Evolutionary conservation across 35 echinoderm and acorn worm species (phyloP), one percentile per base, ranked within the genome.

Genomic region (Heliocidaris tuberculata): DNA sequence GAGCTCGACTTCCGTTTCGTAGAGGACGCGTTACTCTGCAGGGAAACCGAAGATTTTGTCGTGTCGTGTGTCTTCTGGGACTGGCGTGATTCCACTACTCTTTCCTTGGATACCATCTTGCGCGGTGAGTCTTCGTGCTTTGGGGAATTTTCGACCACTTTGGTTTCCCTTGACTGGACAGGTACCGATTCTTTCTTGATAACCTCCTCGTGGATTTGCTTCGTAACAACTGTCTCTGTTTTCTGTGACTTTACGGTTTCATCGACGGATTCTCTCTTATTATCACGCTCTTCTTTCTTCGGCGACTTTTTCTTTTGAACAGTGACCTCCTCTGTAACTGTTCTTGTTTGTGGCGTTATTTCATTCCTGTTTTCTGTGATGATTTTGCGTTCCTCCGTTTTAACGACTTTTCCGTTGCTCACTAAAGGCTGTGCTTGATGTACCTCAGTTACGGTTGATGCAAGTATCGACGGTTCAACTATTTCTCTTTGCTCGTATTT

Each of bases 1-100:
- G 91, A 48, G 50, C 91, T 93, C 47, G 91, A 13, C 50, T 93
- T 93, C 50, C 50, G 17, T 48, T 93, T 59, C 29, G 91, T 93
- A 2, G 91, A 59, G 11, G 91, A 50, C 29, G 2, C 2, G 27
- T 93, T 59, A 30, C 91, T 59, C 48, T 48, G n/a, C 30, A 93
- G 24, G 16, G 91, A 93, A 30, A 59, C 91, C 47, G 91, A 56
- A 13, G 91, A 93, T 59, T 93, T 93, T 16, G 47, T 59, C 2
- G 47, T 93, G 47, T n/a, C 91, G 6, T 93, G 91, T 31, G 17
- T 9, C 10, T 59, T 93, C 91, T 48, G 10, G 1, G 91, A 93
- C 48, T 93, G 91, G 11, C 50, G 47, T 12, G 91, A 93, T 24
- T 93, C 50, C 11, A 24, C 31, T 78, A 78, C 17, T 78, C 65